Percentiles rank a stretch among this genome's conserved stretches.
These are phyloP conservation scores for Sapajus apella DNA, from an alignment of 2,113 vertebrate species.

Conservation along the genomic window DNA sequence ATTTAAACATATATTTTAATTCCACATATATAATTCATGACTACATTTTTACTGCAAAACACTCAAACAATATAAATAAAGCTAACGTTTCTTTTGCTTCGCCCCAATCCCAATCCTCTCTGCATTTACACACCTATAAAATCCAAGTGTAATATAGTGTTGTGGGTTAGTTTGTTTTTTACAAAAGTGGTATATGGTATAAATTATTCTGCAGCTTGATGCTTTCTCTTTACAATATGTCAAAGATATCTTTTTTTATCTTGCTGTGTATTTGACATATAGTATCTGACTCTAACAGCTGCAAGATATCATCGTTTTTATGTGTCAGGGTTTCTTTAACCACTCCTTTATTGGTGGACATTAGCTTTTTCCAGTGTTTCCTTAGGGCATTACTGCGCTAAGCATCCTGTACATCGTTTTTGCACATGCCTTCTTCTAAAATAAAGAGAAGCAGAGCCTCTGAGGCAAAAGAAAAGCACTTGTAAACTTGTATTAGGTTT, in stretches of 20 bases:
- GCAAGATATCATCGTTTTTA: background rate
- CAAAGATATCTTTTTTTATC: background rate
- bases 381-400: background rate
- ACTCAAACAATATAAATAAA: background rate
- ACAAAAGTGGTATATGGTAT: background rate
- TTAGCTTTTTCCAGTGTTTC: background rate
- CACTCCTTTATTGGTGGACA: background rate
- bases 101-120: background rate
- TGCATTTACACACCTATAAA: background rate
- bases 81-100: background rate
- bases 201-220: background rate
- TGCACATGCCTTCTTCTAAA: background rate
- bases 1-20: conserved; percentile 20
- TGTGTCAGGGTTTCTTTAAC: background rate
- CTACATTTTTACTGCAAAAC: background rate
- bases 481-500: background rate
- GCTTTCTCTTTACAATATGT: background rate
- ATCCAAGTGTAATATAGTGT: background rate
- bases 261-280: background rate
- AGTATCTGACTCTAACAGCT: background rate
- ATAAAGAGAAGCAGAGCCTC: background rate
- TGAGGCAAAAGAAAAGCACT: conserved; percentile 21
- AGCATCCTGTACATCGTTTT: background rate
- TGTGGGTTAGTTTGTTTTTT: background rate
- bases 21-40: background rate